A percentile compares a stretch with the other conserved stretches of the same genome.
These are phyloP conservation scores for Echiichthys vipera DNA, from an alignment of 2,797 vertebrate genomes.

Conservation along the genomic window DNA sequence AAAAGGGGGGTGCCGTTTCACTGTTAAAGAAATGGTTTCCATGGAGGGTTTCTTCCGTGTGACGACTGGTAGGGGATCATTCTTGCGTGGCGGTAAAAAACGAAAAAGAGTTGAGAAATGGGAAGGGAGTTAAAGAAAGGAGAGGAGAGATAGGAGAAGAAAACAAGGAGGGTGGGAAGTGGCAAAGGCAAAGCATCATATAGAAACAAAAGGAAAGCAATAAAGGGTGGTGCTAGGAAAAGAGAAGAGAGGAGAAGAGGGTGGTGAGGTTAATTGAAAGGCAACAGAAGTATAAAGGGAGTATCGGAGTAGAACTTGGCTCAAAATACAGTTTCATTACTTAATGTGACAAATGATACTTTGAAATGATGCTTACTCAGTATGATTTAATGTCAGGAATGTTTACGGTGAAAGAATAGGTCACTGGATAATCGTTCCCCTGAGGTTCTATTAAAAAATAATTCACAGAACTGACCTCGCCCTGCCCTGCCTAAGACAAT, in stretches of 20 bases:
- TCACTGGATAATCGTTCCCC: conserved; percentile 19
- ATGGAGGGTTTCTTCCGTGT: conserved; percentile 1
- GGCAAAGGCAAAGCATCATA: not conserved
- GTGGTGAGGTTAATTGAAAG: conserved; percentile 10
- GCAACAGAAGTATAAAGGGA: not conserved
- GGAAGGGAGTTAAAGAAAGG: not conserved
- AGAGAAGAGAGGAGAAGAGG: not conserved
- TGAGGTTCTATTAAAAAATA: conserved; percentile 27
- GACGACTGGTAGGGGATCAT: conserved; percentile 6
- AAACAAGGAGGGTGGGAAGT: not conserved
- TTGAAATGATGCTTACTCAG: not conserved
- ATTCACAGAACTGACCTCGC: conserved; percentile 12
- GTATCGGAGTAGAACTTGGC: not conserved
- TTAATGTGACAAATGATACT: not conserved
- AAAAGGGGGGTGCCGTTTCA: not conserved
- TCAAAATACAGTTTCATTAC: not conserved
- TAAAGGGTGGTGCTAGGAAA: not conserved
- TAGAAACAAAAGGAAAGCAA: not conserved
- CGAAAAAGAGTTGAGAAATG: conserved; percentile 19
- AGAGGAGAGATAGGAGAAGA: not conserved
- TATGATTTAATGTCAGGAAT: not conserved
- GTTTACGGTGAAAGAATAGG: conserved; percentile 12
- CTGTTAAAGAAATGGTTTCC: conserved; percentile 10
- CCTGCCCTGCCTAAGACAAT: conserved; percentile 12
- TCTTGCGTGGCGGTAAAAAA: not conserved